Conservation (phyloP, 1,140 invertebrate genomes). For the Pantala flavescens region DNA sequence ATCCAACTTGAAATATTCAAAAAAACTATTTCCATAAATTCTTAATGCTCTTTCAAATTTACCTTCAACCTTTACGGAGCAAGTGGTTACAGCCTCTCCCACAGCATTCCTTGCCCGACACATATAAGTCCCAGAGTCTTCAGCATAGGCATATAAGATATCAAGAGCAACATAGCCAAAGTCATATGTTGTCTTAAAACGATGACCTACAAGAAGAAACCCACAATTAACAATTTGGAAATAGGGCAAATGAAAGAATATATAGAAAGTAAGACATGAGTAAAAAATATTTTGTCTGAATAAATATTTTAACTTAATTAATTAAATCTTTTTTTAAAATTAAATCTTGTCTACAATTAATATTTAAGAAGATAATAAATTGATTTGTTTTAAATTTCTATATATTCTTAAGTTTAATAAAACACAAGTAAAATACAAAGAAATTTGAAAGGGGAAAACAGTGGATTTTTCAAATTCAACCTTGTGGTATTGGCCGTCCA, state of each 20-base stretch:
- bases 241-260: not conserved
- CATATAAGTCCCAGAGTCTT: conserved; percentile 92
- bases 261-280: too few species aligned
- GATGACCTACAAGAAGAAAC: conserved; percentile 42
- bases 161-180: conserved; percentile 93
- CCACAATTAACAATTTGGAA: not conserved
- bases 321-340: too few species aligned
- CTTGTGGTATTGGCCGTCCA: conserved; percentile 77
- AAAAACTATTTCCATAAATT: conserved; percentile 12
- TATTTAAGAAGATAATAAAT: too few species aligned
- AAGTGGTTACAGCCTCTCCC: conserved; percentile 86
- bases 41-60: conserved; percentile 27
- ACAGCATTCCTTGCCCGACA: conserved; percentile 84
- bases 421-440: too few species aligned
- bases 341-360: too few species aligned
- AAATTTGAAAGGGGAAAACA: too few species aligned
- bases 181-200: conserved; percentile 88
- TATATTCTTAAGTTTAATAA: too few species aligned
- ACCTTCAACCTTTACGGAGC: conserved; percentile 73
- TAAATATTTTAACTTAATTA: too few species aligned
- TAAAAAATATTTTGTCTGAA: too few species aligned
- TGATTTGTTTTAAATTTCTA: too few species aligned
- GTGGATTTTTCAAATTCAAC: conserved; percentile 28
- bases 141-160: conserved; percentile 90
- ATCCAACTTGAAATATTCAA: conserved; percentile 22